Evolutionary conservation across 2,797 vertebrate species (phyloP).

Genomic region (Lagorchestes hirsutus): DNA sequence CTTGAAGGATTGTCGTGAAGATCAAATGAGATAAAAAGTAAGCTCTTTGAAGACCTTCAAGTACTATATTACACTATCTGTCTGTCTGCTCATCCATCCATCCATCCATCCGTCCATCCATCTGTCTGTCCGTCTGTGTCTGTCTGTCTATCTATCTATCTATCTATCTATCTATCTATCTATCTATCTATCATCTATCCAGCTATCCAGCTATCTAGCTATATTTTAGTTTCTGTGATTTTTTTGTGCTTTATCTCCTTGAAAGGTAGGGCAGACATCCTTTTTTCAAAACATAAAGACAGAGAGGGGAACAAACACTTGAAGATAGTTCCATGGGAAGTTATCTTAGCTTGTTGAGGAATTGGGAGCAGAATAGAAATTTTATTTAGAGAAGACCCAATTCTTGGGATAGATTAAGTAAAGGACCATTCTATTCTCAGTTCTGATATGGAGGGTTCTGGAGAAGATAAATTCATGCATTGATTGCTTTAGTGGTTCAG

Average conservation of each 20-base stretch:
- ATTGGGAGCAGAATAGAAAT: neutral
- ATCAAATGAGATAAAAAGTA: neutral
- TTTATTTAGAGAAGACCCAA: neutral
- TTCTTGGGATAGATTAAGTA: neutral
- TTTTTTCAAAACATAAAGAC: slow-evolving; percentile 11
- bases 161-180: too few relatives aligned
- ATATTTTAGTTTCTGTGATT: neutral
- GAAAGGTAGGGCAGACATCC: neutral
- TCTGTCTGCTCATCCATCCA: too few relatives aligned
- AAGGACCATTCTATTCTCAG: neutral
- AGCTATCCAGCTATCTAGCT: too few relatives aligned
- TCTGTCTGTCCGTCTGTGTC: too few relatives aligned
- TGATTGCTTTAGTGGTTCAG: neutral
- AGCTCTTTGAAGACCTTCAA: neutral
- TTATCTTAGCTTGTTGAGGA: slow-evolving; percentile 8
- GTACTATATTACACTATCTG: too few relatives aligned
- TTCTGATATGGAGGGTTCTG: neutral
- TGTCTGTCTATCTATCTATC: too few relatives aligned
- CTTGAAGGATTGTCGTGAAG: neutral
- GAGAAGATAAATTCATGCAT: neutral
- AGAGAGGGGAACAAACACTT: neutral
- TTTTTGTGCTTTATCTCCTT: neutral
- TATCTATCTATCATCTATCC: too few relatives aligned
- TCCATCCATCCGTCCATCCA: too few relatives aligned
- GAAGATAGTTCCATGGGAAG: neutral